Evolutionary conservation across 2,797 vertebrate genomes (phyloP).

Genomic region (Selene dorsalis): DNA sequence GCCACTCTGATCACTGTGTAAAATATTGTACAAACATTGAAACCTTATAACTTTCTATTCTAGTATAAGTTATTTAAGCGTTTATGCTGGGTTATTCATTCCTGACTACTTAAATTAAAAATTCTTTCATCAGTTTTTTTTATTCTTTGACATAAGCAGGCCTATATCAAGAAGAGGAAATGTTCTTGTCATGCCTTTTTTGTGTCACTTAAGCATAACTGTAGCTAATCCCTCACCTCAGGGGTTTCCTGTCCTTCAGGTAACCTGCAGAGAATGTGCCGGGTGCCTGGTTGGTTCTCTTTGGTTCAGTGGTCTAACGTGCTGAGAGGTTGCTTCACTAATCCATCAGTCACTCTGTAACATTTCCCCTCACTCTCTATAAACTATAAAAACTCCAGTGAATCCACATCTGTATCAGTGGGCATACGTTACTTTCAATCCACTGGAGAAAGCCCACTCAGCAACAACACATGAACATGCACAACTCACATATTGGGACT

Average conservation of each 20-base stretch:
- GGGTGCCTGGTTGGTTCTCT: not conserved
- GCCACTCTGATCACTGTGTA: conserved; percentile 6
- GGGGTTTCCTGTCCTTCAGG: conserved; percentile 8
- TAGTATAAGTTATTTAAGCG: not conserved
- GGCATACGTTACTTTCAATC: conserved; percentile 3
- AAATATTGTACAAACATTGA: not conserved
- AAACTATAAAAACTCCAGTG: too few species aligned
- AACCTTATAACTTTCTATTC: not conserved
- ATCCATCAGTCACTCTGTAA: conserved; percentile 6
- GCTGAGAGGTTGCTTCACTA: conserved; percentile 21
- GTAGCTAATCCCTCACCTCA: conserved; percentile 6
- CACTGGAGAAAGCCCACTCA: conserved; percentile 2
- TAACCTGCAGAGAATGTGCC: conserved; percentile 23
- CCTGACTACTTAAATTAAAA: conserved; percentile 3
- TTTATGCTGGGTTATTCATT: not conserved
- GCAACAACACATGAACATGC: not conserved
- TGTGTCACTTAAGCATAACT: conserved; percentile 10
- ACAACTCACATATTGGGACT: not conserved
- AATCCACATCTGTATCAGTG: conserved; percentile 5
- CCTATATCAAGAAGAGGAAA: not conserved
- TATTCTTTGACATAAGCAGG: not conserved
- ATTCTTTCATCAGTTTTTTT: not conserved
- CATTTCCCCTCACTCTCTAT: not conserved
- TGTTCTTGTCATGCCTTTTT: not conserved
- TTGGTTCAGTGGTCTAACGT: too few species aligned